These are phyloP conservation scores for Stenodera caucasica DNA, from an alignment of 2,888 invertebrate genomes.

Conservation along the genomic window DNA sequence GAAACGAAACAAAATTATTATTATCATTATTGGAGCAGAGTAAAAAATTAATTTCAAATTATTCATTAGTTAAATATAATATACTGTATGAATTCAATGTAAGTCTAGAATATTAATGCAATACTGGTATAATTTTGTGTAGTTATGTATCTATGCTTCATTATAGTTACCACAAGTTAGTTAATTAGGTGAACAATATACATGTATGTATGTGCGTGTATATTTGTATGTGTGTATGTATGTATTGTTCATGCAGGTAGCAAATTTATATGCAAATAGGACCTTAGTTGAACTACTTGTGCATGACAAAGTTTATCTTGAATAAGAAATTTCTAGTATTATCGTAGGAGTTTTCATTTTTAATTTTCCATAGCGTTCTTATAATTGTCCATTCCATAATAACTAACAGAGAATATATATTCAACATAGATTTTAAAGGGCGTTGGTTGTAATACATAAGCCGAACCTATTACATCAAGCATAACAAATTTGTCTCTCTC, in stretches of 20 bases:
- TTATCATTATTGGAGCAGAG: no score
- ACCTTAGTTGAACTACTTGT: not conserved
- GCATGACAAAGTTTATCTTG: no score
- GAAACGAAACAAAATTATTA: no score
- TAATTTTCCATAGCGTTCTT: no score
- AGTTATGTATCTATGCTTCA: conserved; percentile 21
- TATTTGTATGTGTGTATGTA: no score
- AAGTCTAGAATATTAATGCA: conserved; percentile 17
- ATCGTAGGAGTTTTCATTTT: no score
- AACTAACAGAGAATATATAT: not conserved
- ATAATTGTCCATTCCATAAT: no score
- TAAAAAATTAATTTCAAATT: no score
- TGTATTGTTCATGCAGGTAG: not conserved
- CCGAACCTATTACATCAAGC: not conserved
- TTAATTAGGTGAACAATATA: conserved; percentile 25
- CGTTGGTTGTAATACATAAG: not conserved
- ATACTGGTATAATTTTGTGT: conserved; percentile 22
- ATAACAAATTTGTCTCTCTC: not conserved
- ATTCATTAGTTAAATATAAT: no score
- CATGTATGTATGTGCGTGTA: conserved; percentile 12
- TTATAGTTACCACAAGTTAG: conserved; percentile 21
- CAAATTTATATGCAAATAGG: conserved; percentile 4
- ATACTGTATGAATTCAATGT: no score
- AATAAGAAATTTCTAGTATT: no score
- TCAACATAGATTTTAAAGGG: not conserved